Percentiles rank a stretch among this genome's conserved stretches.
Evolutionary conservation across 2,113 vertebrate genomes (phyloP).

Genomic region (Girardinichthys multiradiatus): DNA sequence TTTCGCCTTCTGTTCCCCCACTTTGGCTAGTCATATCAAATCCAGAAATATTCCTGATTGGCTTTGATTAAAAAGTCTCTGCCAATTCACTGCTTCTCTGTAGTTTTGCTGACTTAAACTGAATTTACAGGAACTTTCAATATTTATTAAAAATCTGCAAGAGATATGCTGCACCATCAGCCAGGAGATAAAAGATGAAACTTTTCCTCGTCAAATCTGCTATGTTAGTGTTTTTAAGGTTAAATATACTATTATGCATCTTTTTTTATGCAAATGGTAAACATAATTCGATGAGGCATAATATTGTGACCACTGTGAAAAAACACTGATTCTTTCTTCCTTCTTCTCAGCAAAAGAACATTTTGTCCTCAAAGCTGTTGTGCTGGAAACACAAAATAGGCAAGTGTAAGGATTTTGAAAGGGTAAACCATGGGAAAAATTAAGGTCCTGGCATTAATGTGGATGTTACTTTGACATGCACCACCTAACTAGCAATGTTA

Average conservation of each 20-base stretch:
- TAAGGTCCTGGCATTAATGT: no score
- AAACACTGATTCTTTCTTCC: no score
- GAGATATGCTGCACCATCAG: constrained; percentile 15
- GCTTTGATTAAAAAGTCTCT: constrained; percentile 40
- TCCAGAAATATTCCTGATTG: constrained; percentile 43
- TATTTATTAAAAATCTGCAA: constrained; percentile 18
- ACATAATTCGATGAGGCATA: constrained; percentile 14
- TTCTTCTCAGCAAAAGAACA: no score
- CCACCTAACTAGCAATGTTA: no score
- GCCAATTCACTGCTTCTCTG: constrained; percentile 54
- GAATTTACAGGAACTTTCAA: constrained; percentile 34
- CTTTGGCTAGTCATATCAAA: constrained; percentile 35
- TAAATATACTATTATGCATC: constrained; percentile 56
- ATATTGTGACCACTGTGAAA: no score
- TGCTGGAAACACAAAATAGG: no score
- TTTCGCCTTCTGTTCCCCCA: background rate
- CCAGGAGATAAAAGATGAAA: constrained; percentile 15
- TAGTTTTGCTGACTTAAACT: constrained; percentile 41
- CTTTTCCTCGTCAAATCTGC: constrained; percentile 26
- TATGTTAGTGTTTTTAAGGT: constrained; percentile 34
- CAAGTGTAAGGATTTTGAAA: no score
- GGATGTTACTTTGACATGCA: no score
- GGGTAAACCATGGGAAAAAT: no score
- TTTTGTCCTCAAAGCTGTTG: no score
- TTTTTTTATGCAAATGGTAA: constrained; percentile 41